Percentiles rank a stretch among this genome's conserved stretches.
These are phyloP conservation scores for Melanaphis sacchari DNA, from an alignment of 1,140 invertebrate species.

Conservation along the genomic window DNA sequence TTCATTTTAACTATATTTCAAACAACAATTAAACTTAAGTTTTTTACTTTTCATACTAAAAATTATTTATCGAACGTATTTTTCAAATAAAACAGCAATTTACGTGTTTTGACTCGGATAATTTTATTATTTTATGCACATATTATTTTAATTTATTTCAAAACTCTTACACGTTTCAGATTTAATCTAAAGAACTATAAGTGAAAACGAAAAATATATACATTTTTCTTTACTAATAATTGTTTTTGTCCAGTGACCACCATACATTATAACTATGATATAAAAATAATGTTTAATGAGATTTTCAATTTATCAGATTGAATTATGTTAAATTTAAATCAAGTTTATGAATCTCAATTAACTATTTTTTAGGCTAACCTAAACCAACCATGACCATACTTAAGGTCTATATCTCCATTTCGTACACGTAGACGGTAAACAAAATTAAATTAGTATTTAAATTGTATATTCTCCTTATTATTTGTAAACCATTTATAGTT, in stretches of 20 bases:
- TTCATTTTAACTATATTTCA: background rate
- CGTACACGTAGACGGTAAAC: background rate
- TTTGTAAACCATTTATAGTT: background rate
- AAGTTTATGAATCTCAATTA: background rate
- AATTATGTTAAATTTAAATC: background rate
- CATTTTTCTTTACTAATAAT: background rate
- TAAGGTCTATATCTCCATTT: background rate
- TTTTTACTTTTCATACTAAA: background rate
- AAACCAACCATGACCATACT: background rate
- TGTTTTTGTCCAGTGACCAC: background rate
- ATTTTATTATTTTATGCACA: background rate
- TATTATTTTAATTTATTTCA: background rate
- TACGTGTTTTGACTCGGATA: background rate
- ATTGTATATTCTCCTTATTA: background rate
- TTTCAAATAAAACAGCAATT: background rate
- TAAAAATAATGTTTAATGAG: background rate
- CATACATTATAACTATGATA: background rate
- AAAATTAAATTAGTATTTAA: background rate
- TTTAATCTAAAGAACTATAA: background rate
- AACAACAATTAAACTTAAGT: background rate
- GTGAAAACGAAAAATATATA: background rate
- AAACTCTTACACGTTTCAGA: background rate
- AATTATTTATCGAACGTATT: background rate
- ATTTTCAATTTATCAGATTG: conserved; percentile 9
- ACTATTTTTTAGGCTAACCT: background rate